Base-by-base conservation (phyloP, 2,888 invertebrate species). In the Helobdella robusta region DNA sequence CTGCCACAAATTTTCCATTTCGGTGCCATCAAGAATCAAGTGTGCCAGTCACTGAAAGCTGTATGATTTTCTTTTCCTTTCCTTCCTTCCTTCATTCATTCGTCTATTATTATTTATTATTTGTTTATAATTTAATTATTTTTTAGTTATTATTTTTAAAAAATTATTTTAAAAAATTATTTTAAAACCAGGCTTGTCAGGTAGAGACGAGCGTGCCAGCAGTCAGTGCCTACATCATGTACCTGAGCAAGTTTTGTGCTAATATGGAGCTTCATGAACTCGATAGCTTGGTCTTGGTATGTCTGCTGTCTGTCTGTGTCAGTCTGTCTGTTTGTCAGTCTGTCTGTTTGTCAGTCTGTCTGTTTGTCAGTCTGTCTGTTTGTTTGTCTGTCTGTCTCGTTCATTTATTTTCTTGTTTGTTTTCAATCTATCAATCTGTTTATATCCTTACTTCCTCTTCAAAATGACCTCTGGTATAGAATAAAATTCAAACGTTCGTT, bases 161-260 rank as follows among this genome's bases (percentile, higher is more conserved):
- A 20, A 52, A 30, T 25, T 59, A 59, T 59, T 15, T 32, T 8
- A 61, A 46, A 46, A 44, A 46, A 46, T 61, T 20, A 50, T 20
- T 25, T 20, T 8, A 2, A 2, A 20, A 20, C 18, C 86, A 89
- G 70, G 93, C 93, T 0, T 88, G 91, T 76, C 87, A 89, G 75
- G 89, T 91, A 66, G 94, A 95, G 82, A 92, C 91, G 73, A 86
- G 87, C 74, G 90, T 91, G 0, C 81, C 84, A 0, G 82, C 90
- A 77, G 86, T 91, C 66, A 86, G 87, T 65, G 87, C 88, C 48
- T 94, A 93, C 79, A 86, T 93, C 65, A 84, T 85, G 70, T 93
- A 91, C 80, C 84, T 94, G 56, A 86, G 91, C 0, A 82, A 84
- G 1, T 87, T 89, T 77, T 87, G 87, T 0, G 71, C 80, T 74